A percentile compares a stretch with the other conserved stretches of the same genome.
Evolutionary conservation across 2,797 vertebrate genomes (phyloP).

Genomic region (Phoeniculus purpureus): DNA sequence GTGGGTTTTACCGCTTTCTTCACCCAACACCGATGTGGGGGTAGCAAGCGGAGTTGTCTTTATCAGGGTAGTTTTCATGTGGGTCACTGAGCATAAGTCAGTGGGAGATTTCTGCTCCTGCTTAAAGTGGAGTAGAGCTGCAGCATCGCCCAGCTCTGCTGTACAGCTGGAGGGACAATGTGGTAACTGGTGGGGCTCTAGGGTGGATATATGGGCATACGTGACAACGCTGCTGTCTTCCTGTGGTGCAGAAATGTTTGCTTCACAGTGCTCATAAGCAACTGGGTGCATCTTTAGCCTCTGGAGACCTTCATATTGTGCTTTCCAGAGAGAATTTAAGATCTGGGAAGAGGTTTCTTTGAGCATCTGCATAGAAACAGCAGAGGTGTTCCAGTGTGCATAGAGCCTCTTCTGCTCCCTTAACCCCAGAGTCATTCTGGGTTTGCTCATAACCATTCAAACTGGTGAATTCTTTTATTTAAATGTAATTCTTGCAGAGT

Average conservation of each 20-base stretch:
- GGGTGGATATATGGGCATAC: neutral
- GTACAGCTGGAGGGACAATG: neutral
- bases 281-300: neutral
- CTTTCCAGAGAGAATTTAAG: neutral
- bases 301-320: neutral
- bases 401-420: neutral
- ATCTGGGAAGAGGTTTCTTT: neutral
- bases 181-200: neutral
- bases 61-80: neutral
- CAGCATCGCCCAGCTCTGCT: neutral
- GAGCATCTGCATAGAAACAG: neutral
- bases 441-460: neutral
- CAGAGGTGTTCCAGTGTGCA: constrained; percentile 1
- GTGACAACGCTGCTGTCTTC: neutral
- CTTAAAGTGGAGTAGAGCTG: neutral
- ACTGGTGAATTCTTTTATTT: neutral
- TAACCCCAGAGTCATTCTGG: neutral
- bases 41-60: neutral
- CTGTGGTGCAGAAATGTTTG: neutral
- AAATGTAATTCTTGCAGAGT: neutral
- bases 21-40: accelerated
- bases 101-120: neutral
- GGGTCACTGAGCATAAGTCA: neutral
- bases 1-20: neutral
- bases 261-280: neutral